Percentiles rank a stretch among this genome's conserved stretches.
Evolutionary conservation across 1,140 invertebrate species (phyloP).

Genomic region (Drosophila suzukii): DNA sequence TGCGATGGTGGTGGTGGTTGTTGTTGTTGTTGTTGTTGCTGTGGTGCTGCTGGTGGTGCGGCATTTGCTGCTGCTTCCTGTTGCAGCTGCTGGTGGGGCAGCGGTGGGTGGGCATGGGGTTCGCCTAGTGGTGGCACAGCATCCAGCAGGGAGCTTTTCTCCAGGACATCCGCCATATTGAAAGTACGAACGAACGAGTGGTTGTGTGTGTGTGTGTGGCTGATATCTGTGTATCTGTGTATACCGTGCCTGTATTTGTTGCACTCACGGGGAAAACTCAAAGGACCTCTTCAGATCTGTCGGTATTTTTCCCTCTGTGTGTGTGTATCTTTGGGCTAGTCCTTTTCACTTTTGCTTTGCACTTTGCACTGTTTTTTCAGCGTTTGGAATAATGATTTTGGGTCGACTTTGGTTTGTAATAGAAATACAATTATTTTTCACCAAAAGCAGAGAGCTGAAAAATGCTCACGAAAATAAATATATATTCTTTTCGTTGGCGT

Average conservation of each 20-base stretch:
- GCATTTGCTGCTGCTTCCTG: conserved; percentile 46
- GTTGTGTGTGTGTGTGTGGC: conserved; percentile 29
- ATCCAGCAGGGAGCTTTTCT: conserved; percentile 83
- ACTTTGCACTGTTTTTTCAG: conserved; percentile 16
- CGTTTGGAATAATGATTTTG: conserved; percentile 36
- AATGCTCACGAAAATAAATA: conserved; percentile 2
- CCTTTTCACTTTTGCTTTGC: conserved; percentile 40
- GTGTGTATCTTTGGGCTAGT: conserved; percentile 41
- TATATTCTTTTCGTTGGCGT: conserved; percentile 2
- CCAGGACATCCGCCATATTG: conserved; percentile 83
- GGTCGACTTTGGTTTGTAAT: conserved; percentile 15
- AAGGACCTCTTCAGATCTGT: conserved; percentile 56
- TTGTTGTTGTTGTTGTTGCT: conserved; percentile 25
- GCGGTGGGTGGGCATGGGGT: conserved; percentile 37
- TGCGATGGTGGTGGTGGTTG: conserved; percentile 34
- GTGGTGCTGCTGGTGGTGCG: conserved; percentile 16
- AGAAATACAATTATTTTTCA: neutral
- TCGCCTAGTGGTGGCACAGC: conserved; percentile 61
- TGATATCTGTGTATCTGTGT: conserved; percentile 15
- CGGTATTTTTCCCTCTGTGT: conserved; percentile 33
- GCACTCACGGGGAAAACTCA: conserved; percentile 58
- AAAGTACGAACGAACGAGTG: conserved; percentile 60
- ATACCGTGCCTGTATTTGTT: conserved; percentile 18
- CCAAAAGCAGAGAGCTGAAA: conserved; percentile 10
- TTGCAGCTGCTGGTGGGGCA: conserved; percentile 46